Base-by-base conservation (phyloP, 2,113 vertebrate species). In the Panthera uncia region DNA sequence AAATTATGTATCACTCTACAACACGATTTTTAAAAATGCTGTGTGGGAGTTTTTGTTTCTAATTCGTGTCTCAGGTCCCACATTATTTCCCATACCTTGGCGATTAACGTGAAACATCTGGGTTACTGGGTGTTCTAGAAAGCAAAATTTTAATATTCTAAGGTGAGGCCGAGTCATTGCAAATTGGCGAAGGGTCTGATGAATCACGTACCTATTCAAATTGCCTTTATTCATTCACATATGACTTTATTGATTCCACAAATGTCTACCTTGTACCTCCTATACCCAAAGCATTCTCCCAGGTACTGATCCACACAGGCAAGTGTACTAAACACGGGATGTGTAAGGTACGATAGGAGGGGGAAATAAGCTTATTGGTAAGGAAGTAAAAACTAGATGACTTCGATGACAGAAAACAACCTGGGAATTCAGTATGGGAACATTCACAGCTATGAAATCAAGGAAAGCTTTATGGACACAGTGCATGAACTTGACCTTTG, bases 191-290 rank as follows among this genome's bases (percentile, higher is more conserved):
- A 19, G 50, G 2, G 0, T 11, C 55, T 7, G 14, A 4, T 13
- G 36, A 73, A 31, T 3, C 1, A 27, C 12, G 33, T 19, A 66
- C 65, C 4, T 73, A 38, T 29, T 55, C 41, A 1, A 27, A 0
- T 9, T 33, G 31, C 23, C 45, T 52, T 79, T 6, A 11, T 83
- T 38, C 27, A 41, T 16, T 12, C 23, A 19, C 50, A 33, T 31
- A 3, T 2, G 15, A 57, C 21, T 36, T 33, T 14, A 16, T 0
- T 15, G 7, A 14, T 38, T 7, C 21, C 38, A 23, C 16, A 4
- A 33, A 6, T 21, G 21, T 3, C 38, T 3, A 12, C 1, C 13
- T 18, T 48, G 31, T 19, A 10, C 25, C 65, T 36, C 33, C 61
- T 4, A 0, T 2, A 2, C 33, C 38, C 38, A 52, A 50, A 66